Percentiles rank a stretch among this genome's conserved stretches.
These are phyloP conservation scores for Ia io DNA, from an alignment of 2,113 vertebrate genomes.

Conservation along the genomic window DNA sequence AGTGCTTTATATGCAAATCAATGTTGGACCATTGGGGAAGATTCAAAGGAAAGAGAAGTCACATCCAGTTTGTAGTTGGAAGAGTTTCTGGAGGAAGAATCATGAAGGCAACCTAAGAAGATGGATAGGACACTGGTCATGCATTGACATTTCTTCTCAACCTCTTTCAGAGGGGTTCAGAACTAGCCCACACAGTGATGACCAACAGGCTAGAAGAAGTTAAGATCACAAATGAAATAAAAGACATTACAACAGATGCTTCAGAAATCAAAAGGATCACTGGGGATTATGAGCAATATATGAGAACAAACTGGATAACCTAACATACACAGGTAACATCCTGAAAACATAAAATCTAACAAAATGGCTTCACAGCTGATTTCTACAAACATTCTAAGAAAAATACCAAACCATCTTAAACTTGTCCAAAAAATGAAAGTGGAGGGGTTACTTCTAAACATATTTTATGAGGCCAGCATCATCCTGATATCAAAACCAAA, in stretches of 20 bases:
- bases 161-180: not conserved
- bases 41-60: not conserved
- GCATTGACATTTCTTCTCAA: not conserved
- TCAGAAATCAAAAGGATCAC: not conserved
- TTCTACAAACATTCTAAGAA: not conserved
- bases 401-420: not conserved
- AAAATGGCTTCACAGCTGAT: not conserved
- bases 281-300: not conserved
- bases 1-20: not conserved
- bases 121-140: not conserved
- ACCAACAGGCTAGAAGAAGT: not conserved
- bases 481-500: not conserved
- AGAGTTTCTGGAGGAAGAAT: not conserved
- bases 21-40: not conserved
- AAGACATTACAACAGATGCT: not conserved
- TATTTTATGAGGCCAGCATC: not conserved
- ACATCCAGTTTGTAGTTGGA: not conserved
- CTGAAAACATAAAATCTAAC: not conserved
- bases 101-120: not conserved
- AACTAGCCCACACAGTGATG: not conserved
- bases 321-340: not conserved
- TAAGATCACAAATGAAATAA: not conserved
- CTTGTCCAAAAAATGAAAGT: not conserved
- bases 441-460: not conserved
- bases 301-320: not conserved